phyloP scores from a whole-genome alignment of 1,140 invertebrate species.

The Gonioctena quinquepunctata region DNA sequence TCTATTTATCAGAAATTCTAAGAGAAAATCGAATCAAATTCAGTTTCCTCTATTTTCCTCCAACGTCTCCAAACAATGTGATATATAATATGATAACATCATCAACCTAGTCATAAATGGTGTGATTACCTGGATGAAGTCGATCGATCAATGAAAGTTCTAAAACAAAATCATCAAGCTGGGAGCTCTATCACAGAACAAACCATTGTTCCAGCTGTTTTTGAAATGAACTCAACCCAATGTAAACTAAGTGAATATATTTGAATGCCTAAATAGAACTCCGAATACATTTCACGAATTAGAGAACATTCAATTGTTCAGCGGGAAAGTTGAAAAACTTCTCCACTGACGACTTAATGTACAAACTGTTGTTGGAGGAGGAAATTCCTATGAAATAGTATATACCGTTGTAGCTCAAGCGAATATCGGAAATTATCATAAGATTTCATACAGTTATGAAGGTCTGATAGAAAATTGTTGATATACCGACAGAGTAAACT shows the following conservation, averaged over 20 bases:
- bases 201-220: neutral
- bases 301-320: slow-evolving; percentile 1
- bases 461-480: too few relatives aligned
- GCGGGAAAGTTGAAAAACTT: neutral
- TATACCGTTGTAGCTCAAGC: neutral
- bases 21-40: too few relatives aligned
- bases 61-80: too few relatives aligned
- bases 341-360: neutral
- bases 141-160: too few relatives aligned
- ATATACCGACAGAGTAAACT: too few relatives aligned
- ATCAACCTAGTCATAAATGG: too few relatives aligned
- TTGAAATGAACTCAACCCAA: slow-evolving; percentile 6
- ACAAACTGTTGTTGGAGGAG: neutral
- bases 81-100: too few relatives aligned
- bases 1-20: too few relatives aligned
- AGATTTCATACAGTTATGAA: too few relatives aligned
- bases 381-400: too few relatives aligned
- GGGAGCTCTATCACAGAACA: neutral
- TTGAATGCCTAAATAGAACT: neutral
- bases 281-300: neutral
- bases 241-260: slow-evolving; percentile 7
- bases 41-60: too few relatives aligned
- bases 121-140: too few relatives aligned
- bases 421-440: neutral
- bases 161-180: neutral